Base-by-base conservation (phyloP, 2,888 invertebrate genomes). In the Perithous albicinctus region DNA sequence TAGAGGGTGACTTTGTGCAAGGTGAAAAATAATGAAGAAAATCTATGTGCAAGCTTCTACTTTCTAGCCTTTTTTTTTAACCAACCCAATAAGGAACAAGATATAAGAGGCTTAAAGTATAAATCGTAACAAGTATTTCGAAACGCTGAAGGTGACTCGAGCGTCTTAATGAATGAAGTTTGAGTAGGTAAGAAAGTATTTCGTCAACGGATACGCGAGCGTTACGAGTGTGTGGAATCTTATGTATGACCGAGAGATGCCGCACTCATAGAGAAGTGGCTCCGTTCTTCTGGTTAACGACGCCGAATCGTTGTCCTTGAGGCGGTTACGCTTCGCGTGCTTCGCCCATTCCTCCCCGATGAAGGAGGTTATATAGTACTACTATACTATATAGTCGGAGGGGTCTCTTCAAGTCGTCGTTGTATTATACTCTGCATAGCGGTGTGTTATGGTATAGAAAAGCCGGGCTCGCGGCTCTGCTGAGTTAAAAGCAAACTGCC, bases 401-500 rank as follows among this genome's bases (percentile, higher is more conserved):
- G 82, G 59, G 56, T 46, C n/a, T n/a, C n/a, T n/a, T 66, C 70
- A 59, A 70, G 75, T 66, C 51, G 48, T 72, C 63, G 51, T 72
- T n/a, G n/a, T n/a, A n/a, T 5, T 48, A 48, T 48, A 48, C 23
- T 10, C 10, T 26, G n/a, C n/a, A 66, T 54, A 51, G 64, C n/a
- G n/a, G n/a, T n/a, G n/a, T n/a, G n/a, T n/a, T 72, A 73, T 74
- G 63, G 59, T 54, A 82, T n/a, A n/a, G n/a, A n/a, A 75, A 56
- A 78, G 66, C 74, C 66, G 41, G 73, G 66, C 15, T 32, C 54
- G 29, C 23, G n/a, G n/a, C n/a, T n/a, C n/a, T 61, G 46, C 38
- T 26, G 72, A 72, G 75, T 26, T 61, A 69, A 63, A 82, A 83
- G 86, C 88, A 89, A 90, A 89, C 89, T 88, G 91, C 88, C 85